These are phyloP conservation scores for Mellivora capensis DNA, from an alignment of 2,113 vertebrate species.

Conservation along the genomic window DNA sequence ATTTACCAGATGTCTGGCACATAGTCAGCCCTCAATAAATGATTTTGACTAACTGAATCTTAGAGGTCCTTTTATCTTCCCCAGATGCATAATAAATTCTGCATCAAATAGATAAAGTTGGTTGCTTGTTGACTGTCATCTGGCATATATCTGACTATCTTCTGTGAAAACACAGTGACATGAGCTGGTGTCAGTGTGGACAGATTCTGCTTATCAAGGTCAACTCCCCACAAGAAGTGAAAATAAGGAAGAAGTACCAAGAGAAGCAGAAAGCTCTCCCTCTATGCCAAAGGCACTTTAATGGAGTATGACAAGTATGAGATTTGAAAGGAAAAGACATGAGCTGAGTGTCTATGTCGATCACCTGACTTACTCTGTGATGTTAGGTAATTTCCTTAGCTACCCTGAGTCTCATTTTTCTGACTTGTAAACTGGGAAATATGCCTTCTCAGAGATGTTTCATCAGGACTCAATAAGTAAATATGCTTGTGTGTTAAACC, in stretches of 20 bases:
- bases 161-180: background rate
- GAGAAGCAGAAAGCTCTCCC: background rate
- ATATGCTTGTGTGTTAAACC: background rate
- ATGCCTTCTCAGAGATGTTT: background rate
- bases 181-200: background rate
- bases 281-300: background rate
- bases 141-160: background rate
- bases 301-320: background rate
- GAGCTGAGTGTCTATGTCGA: no score
- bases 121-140: background rate
- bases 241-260: background rate
- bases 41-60: background rate
- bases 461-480: background rate
- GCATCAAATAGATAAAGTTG: background rate
- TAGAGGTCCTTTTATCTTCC: background rate
- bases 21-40: background rate
- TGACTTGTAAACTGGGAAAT: background rate
- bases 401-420: background rate
- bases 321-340: background rate
- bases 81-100: background rate
- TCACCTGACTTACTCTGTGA: background rate
- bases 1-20: background rate
- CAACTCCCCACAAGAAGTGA: background rate
- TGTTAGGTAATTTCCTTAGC: background rate
- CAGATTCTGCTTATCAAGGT: background rate